phyloP scores from a whole-genome alignment of 1,140 invertebrate species.

The Planococcus citri region DNA sequence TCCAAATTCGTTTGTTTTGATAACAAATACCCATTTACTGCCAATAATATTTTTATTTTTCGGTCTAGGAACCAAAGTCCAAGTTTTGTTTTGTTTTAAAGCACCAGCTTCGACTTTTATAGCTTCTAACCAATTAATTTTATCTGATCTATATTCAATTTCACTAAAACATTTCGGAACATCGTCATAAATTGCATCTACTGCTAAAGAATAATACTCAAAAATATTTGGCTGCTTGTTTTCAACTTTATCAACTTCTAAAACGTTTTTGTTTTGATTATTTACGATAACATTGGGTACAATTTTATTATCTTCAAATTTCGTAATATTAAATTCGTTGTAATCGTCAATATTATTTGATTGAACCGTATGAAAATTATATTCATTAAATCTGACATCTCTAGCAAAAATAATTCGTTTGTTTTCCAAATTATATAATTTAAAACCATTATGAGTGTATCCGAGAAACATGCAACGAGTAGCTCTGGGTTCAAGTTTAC shows the following conservation, averaged over 20 bases:
- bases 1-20: conserved; percentile 13
- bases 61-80: conserved; percentile 32
- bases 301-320: background rate
- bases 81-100: conserved; percentile 28
- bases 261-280: background rate
- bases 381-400: conserved; percentile 6
- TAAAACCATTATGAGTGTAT: conserved; percentile 27
- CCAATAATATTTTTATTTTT: conserved; percentile 29
- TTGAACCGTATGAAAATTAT: background rate
- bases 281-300: background rate
- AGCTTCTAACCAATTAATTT: conserved; percentile 22
- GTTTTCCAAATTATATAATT: conserved; percentile 20
- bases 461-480: conserved; percentile 26
- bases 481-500: conserved; percentile 31
- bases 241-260: background rate
- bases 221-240: background rate
- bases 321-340: conserved; percentile 10
- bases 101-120: conserved; percentile 25
- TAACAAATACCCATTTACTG: conserved; percentile 29
- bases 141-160: conserved; percentile 16
- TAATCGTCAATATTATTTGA: background rate
- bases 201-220: background rate
- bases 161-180: background rate
- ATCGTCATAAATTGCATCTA: background rate
- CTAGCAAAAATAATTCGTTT: conserved; percentile 3